Percentiles rank a stretch among this genome's conserved stretches.
Conservation (phyloP, 2,113 vertebrate genomes). For the Mesocricetus auratus region DNA sequence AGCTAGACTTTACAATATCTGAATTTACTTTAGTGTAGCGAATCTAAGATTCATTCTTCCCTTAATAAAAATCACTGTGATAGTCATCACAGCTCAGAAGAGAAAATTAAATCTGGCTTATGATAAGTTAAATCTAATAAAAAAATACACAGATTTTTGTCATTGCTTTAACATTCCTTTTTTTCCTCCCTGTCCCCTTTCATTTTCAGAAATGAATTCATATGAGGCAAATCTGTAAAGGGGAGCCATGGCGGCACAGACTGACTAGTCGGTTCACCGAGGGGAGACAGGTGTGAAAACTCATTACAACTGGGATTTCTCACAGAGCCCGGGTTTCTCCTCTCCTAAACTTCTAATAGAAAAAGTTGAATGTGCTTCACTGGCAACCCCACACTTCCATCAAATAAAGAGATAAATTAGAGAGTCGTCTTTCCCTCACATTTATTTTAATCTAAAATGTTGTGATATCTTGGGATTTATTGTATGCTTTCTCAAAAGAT, state of each 20-base stretch:
- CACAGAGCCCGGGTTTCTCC: conserved; percentile 55
- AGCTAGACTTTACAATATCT: background rate
- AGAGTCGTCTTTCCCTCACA: background rate
- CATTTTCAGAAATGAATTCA: conserved; percentile 75
- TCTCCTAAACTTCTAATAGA: conserved; percentile 69
- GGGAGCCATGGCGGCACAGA: conserved; percentile 63
- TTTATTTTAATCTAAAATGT: conserved; percentile 71
- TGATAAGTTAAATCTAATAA: conserved; percentile 68
- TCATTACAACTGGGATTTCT: conserved; percentile 74
- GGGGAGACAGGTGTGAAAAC: conserved; percentile 76
- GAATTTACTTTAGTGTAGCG: conserved; percentile 2
- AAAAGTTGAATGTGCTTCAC: conserved; percentile 70
- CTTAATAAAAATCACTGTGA: conserved; percentile 65
- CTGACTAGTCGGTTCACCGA: conserved; percentile 51
- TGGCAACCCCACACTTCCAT: conserved; percentile 53
- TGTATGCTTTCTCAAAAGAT: conserved; percentile 68
- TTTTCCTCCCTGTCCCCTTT: conserved; percentile 55
- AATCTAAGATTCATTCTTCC: conserved; percentile 62
- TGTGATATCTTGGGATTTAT: conserved; percentile 58
- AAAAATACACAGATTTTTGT: conserved; percentile 69
- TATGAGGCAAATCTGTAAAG: conserved; percentile 61
- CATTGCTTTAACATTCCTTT: conserved; percentile 69
- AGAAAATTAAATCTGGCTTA: conserved; percentile 75
- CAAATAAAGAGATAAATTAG: conserved; percentile 60
- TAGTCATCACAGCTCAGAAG: conserved; percentile 51